phyloP scores from a whole-genome alignment of 2,888 invertebrate genomes.

The Watsonalla cultraria region DNA sequence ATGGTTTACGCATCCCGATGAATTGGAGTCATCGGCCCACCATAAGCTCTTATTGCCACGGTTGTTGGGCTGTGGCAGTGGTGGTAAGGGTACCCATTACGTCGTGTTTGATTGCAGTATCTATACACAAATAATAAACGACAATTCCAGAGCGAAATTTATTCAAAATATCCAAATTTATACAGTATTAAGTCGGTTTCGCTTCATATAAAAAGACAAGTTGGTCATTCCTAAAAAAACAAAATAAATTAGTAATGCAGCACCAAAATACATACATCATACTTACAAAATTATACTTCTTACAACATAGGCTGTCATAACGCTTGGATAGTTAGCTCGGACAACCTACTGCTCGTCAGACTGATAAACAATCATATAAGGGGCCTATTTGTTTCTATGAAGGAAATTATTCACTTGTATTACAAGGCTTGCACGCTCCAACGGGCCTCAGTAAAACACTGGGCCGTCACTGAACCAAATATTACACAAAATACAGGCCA shows the following conservation, averaged over 20 bases:
- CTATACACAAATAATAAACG: slow-evolving; percentile 56
- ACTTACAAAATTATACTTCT: slow-evolving; percentile 50
- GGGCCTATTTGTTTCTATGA: too few relatives aligned
- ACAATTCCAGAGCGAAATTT: slow-evolving; percentile 60
- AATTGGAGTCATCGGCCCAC: too few relatives aligned
- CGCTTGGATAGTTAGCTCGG: slow-evolving; percentile 11
- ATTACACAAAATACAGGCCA: background rate
- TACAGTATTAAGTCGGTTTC: slow-evolving; percentile 65
- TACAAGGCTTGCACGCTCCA: too few relatives aligned
- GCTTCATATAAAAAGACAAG: slow-evolving; percentile 60
- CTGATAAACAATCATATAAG: background rate
- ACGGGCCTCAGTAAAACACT: too few relatives aligned
- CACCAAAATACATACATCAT: slow-evolving; percentile 73
- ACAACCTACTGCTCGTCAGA: slow-evolving; percentile 10
- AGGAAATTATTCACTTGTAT: too few relatives aligned
- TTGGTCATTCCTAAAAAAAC: slow-evolving; percentile 61
- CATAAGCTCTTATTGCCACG: too few relatives aligned
- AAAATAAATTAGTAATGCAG: slow-evolving; percentile 77
- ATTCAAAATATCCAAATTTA: slow-evolving; percentile 71
- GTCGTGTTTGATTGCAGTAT: too few relatives aligned
- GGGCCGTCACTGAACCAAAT: too few relatives aligned
- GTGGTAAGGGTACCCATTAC: too few relatives aligned
- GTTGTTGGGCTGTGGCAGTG: too few relatives aligned
- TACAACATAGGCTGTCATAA: slow-evolving; percentile 35
- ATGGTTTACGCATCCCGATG: too few relatives aligned